A percentile compares a stretch with the other conserved stretches of the same genome.
phyloP scores from a whole-genome alignment of 2,888 invertebrate genomes.

The Pimpla rufipes region DNA sequence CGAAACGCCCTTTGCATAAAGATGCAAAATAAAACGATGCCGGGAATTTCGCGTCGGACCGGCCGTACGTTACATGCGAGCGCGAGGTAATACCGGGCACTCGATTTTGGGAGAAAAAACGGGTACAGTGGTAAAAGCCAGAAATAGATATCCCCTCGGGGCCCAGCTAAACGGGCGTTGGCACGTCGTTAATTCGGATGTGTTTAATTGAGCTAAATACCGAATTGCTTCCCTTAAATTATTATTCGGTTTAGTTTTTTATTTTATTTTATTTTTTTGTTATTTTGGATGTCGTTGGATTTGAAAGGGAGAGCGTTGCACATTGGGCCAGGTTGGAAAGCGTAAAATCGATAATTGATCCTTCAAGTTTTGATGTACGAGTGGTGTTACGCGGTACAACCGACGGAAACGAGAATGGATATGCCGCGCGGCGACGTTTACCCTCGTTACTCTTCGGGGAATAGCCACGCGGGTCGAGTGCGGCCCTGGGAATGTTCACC shows the following conservation, averaged over 20 bases:
- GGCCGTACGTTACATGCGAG: slow-evolving; percentile 15
- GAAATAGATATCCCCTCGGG: slow-evolving; percentile 16
- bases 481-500: slow-evolving; percentile 38
- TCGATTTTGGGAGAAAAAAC: neutral
- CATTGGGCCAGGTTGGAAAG: neutral
- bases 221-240: neutral
- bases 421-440: slow-evolving; percentile 11
- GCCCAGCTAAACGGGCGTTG: neutral
- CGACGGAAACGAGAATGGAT: slow-evolving; percentile 14
- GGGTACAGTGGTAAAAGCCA: neutral
- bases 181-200: slow-evolving; percentile 37
- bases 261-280: neutral
- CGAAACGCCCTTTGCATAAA: slow-evolving; percentile 36
- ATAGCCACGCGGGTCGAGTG: neutral
- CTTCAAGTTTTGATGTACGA: slow-evolving; percentile 11
- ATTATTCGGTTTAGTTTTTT: neutral
- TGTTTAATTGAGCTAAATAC: slow-evolving; percentile 35
- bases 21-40: slow-evolving; percentile 22
- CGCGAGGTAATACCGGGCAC: slow-evolving; percentile 1
- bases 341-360: slow-evolving; percentile 29
- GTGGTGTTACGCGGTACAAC: neutral
- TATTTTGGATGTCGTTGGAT: no score
- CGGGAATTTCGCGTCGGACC: slow-evolving; percentile 15
- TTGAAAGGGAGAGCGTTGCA: neutral
- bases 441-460: slow-evolving; percentile 20